Base-by-base conservation (phyloP, 2,113 vertebrate species). In the Glaucomys volans region DNA sequence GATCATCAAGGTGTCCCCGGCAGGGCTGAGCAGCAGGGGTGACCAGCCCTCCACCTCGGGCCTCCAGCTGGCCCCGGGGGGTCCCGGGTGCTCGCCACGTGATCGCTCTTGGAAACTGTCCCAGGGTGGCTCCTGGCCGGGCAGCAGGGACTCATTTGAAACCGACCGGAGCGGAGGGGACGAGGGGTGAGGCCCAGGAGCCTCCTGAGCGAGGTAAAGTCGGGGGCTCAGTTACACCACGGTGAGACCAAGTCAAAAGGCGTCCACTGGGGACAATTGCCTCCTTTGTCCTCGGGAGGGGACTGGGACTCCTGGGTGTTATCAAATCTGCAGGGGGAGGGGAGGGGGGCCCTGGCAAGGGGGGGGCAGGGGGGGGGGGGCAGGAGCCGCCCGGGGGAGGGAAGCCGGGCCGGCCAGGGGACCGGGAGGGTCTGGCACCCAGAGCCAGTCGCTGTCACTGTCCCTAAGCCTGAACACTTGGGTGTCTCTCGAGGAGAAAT, bases 231-330 rank as follows among this genome's bases (percentile, higher is more conserved):
- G n/a, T 96, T 95, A 94, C 92, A 52, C 74, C 72, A 1, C 12
- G 35, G 76, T 93, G 95, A 89, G 81, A 91, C 86, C 76, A 80
- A 95, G 89, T 93, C 87, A 86, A 81, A 97, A 92, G 97, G 88
- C 84, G 3, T 59, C 95, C 89, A 76, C 47, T 92, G 9, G 62
- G 50, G 95, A 98, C 96, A 98, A 85, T 95, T 18, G 89, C 75
- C 4, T 42, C 87, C 95, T 95, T 97, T 95, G 97, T 76, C 97
- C 83, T 17, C 18, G 0, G 79, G 37, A 85, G 64, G 82, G 84
- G 62, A 84, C 83, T 3, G 11, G 75, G 80, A 85, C 77, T 93
- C 85, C 71, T 47, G 62, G 62, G 95, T 95, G 92, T 92, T 97
- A 91, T 82, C 97, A 97, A 97, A 92, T 75, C 52, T 0, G 26